phyloP scores from a whole-genome alignment of 2,113 vertebrate genomes.

The Pungitius pungitius region DNA sequence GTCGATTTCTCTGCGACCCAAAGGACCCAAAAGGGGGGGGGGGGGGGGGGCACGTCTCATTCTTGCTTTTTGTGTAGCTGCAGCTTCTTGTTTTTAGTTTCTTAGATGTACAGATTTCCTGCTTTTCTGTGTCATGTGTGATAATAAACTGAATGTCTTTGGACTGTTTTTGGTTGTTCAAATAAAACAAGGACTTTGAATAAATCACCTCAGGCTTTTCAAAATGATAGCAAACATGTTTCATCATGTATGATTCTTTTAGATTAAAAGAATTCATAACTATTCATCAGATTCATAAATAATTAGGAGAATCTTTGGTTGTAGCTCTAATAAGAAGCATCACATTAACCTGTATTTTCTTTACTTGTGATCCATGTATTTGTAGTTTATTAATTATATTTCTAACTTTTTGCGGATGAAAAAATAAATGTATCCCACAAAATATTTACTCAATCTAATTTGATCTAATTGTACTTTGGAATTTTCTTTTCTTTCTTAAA shows the following conservation, averaged over 20 bases:
- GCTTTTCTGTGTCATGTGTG: background rate
- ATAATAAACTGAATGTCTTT: background rate
- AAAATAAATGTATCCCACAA: background rate
- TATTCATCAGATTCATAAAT: background rate
- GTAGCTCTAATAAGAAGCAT: background rate
- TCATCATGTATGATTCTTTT: background rate
- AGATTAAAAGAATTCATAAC: background rate
- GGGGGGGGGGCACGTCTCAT: slow-evolving; percentile 73
- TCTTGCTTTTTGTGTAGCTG: slow-evolving; percentile 14
- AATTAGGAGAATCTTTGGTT: background rate
- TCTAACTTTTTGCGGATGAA: background rate
- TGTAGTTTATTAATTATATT: background rate
- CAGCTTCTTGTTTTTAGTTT: too few relatives aligned
- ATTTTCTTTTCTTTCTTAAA: too few relatives aligned
- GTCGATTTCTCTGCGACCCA: background rate
- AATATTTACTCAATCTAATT: background rate
- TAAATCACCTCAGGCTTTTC: background rate
- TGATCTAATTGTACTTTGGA: too few relatives aligned
- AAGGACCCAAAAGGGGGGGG: slow-evolving; percentile 65
- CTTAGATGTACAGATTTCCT: background rate
- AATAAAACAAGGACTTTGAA: too few relatives aligned
- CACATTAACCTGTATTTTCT: background rate
- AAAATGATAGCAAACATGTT: background rate
- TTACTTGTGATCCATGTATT: background rate
- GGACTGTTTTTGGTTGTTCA: too few relatives aligned